phyloP scores from a whole-genome alignment of 2,113 vertebrate species.

The Speoplatyrhinus poulsoni region DNA sequence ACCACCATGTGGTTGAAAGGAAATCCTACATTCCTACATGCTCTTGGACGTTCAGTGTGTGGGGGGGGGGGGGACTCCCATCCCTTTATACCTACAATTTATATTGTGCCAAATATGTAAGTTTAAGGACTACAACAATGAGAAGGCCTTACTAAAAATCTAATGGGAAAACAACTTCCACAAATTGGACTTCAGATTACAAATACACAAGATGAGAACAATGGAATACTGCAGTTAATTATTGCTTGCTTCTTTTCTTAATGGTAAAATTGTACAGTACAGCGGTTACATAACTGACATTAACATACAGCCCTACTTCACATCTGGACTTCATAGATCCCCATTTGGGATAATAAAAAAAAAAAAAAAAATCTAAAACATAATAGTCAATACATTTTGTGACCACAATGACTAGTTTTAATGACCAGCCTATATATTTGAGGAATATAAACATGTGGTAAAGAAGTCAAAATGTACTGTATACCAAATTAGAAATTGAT shows the following conservation, averaged over 20 bases:
- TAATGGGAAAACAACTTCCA: constrained; percentile 47
- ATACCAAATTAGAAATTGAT: neutral
- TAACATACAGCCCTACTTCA: constrained; percentile 20
- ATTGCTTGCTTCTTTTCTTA: constrained; percentile 50
- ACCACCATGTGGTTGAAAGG: too few species aligned
- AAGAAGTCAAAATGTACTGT: constrained; percentile 7
- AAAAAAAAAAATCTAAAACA: constrained; percentile 1
- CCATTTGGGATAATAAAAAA: constrained; percentile 1
- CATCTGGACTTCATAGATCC: constrained; percentile 17
- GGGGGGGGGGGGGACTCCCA: neutral
- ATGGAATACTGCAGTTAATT: constrained; percentile 26
- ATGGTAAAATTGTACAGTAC: constrained; percentile 40
- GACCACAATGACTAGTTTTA: neutral
- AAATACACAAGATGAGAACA: constrained; percentile 40
- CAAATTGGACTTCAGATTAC: constrained; percentile 35
- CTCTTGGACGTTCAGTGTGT: too few species aligned
- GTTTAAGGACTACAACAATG: constrained; percentile 29
- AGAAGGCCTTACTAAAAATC: constrained; percentile 18
- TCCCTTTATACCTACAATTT: constrained; percentile 11
- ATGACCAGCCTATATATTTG: constrained; percentile 5
- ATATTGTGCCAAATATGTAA: constrained; percentile 23
- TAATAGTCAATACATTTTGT: neutral
- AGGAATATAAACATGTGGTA: constrained; percentile 32
- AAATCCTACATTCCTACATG: too few species aligned
- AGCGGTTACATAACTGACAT: constrained; percentile 37